Percentiles rank a stretch among this genome's conserved stretches.
Conservation (phyloP, 2,797 vertebrate genomes). For the Hapalemur alaotrensis region DNA sequence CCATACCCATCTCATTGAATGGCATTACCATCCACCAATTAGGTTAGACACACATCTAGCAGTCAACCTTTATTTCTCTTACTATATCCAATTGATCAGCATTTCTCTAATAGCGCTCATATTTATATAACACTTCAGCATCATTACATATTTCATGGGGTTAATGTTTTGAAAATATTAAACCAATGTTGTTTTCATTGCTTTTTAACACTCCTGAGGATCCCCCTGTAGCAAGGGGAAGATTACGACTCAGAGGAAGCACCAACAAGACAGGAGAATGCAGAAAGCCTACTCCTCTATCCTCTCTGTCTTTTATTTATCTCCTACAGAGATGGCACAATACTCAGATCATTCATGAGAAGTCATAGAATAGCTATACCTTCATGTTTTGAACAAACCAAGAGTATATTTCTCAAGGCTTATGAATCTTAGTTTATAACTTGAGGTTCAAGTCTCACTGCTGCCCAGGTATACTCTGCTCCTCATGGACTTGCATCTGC, state of each 20-base stretch:
- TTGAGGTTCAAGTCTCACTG: neutral
- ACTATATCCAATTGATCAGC: neutral
- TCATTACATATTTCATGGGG: neutral
- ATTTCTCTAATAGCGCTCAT: slow-evolving; percentile 9
- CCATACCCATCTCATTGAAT: neutral
- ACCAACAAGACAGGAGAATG: neutral
- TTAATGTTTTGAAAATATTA: slow-evolving; percentile 16
- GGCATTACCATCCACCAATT: neutral
- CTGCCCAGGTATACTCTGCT: neutral
- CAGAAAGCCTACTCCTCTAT: neutral
- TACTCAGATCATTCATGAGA: neutral
- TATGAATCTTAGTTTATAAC: neutral
- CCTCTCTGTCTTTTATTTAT: neutral
- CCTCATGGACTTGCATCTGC: neutral
- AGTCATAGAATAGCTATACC: neutral
- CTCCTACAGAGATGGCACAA: neutral
- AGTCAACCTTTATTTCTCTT: neutral
- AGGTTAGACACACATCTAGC: neutral
- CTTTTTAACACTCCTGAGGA: neutral
- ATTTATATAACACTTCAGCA: neutral
- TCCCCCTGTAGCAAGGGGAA: neutral
- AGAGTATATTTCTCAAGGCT: neutral
- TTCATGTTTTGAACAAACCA: neutral
- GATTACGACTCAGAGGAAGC: neutral
- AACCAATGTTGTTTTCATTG: neutral